Conservation (phyloP, 2,113 vertebrate genomes). For the Scopus umbretta region DNA sequence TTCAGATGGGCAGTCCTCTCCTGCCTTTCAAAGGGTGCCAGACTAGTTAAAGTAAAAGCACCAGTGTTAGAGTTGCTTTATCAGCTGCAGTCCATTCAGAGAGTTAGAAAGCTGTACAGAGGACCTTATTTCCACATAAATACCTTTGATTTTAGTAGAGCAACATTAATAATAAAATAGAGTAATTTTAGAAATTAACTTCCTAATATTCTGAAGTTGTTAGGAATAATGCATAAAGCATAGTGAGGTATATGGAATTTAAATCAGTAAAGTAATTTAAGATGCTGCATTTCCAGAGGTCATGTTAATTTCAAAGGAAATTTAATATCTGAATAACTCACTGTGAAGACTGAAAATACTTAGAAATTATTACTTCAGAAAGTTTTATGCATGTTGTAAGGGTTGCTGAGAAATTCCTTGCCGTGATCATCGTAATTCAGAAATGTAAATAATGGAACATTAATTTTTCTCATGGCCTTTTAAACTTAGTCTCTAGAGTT, state of each 20-base stretch:
- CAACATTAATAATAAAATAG: constrained; percentile 39
- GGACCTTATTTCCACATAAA: not conserved
- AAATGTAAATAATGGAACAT: constrained; percentile 2
- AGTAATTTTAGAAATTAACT: constrained; percentile 31
- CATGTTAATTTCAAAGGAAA: constrained; percentile 36
- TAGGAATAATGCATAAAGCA: constrained; percentile 52
- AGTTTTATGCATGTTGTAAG: not conserved
- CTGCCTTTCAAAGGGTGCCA: not conserved
- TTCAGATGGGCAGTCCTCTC: not conserved
- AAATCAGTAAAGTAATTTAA: constrained; percentile 30
- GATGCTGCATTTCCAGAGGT: constrained; percentile 44
- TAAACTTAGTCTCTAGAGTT: not conserved
- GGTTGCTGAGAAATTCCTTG: not conserved
- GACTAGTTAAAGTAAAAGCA: not conserved
- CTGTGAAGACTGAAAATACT: not conserved
- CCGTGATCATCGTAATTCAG: not conserved
- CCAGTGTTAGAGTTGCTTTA: not conserved
- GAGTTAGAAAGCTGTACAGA: not conserved
- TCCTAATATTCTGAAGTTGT: constrained; percentile 5
- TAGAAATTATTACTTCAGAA: constrained; percentile 12
- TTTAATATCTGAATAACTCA: constrained; percentile 53
- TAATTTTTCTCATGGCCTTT: constrained; percentile 40
- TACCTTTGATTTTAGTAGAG: not conserved
- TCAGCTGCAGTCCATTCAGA: not conserved
- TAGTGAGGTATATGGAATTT: constrained; percentile 12